A percentile compares a stretch with the other conserved stretches of the same genome.
Evolutionary conservation across 1,140 invertebrate genomes (phyloP).

Genomic region (Eupristina koningsbergeri): DNA sequence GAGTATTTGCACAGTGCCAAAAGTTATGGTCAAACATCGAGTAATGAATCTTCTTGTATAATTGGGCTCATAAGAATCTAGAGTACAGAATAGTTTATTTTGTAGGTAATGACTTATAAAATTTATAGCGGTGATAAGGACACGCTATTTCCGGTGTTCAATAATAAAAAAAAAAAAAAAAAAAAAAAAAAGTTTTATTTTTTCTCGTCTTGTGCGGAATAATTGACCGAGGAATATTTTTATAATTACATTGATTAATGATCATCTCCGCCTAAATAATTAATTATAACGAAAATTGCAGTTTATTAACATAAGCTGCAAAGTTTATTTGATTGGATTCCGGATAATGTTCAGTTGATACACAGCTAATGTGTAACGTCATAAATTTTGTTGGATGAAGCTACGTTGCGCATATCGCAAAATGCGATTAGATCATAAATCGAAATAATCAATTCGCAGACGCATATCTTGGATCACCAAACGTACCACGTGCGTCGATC

Average conservation of each 20-base stretch:
- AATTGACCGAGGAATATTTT: neutral
- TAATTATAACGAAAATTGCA: neutral
- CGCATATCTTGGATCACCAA: conserved; percentile 13
- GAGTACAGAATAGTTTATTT: conserved; percentile 5
- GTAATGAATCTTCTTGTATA: conserved; percentile 7
- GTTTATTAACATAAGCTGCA: neutral
- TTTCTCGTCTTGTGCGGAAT: neutral
- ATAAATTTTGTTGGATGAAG: neutral
- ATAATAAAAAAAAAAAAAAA: too few relatives aligned
- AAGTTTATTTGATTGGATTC: neutral
- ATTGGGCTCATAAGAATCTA: conserved; percentile 2
- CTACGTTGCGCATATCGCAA: neutral
- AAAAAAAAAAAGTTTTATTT: neutral
- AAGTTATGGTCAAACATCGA: neutral
- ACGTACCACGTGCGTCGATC: neutral
- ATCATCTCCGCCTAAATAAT: neutral
- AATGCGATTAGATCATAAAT: conserved; percentile 20
- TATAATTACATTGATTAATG: too few relatives aligned
- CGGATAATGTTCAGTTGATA: neutral
- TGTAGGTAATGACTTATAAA: neutral
- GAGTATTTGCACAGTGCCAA: neutral
- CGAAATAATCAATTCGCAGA: neutral
- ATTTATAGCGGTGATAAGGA: neutral
- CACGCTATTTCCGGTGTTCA: conserved; percentile 4
- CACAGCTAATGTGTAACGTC: neutral